Evolutionary conservation across 2,888 invertebrate genomes (phyloP).

Genomic region (Tanaodytes sp.): DNA sequence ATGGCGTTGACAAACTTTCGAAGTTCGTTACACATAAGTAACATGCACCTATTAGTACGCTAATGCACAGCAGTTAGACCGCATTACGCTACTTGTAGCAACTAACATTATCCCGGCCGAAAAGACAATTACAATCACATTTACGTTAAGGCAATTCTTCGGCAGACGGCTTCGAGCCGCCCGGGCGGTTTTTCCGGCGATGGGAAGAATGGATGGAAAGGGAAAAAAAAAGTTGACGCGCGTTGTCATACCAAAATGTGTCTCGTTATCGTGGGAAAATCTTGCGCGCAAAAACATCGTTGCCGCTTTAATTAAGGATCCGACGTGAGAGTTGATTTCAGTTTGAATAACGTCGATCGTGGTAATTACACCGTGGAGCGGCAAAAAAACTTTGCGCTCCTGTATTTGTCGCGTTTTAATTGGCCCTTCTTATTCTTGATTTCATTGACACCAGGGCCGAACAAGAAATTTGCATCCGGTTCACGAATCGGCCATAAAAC

Average conservation of each 20-base stretch:
- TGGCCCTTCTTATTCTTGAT: conserved; percentile 14
- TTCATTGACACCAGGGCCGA: conserved; percentile 9
- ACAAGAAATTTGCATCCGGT: neutral
- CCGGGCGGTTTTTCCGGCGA: conserved; percentile 1
- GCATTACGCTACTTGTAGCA: conserved; percentile 29
- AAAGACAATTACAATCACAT: conserved; percentile 44
- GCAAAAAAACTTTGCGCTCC: conserved; percentile 10
- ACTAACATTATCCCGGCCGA: conserved; percentile 26
- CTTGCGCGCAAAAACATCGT: conserved; percentile 25
- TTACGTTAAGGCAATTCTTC: conserved; percentile 39
- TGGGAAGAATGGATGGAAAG: neutral
- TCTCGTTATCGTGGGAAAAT: conserved; percentile 27
- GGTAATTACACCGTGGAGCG: conserved; percentile 20
- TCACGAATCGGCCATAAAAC: neutral
- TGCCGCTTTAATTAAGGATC: conserved; percentile 34
- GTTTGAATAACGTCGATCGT: conserved; percentile 37
- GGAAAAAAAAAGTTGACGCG: conserved; percentile 13
- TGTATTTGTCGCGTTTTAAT: conserved; percentile 13
- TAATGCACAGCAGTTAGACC: conserved; percentile 38
- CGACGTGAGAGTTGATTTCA: conserved; percentile 31
- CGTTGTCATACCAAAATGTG: neutral
- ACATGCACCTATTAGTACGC: conserved; percentile 41
- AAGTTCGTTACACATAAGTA: conserved; percentile 18
- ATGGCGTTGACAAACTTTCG: conserved; percentile 49
- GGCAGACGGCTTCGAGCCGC: neutral